Evolutionary conservation across 1,140 invertebrate genomes (phyloP).

Genomic region (Arion vulgaris): DNA sequence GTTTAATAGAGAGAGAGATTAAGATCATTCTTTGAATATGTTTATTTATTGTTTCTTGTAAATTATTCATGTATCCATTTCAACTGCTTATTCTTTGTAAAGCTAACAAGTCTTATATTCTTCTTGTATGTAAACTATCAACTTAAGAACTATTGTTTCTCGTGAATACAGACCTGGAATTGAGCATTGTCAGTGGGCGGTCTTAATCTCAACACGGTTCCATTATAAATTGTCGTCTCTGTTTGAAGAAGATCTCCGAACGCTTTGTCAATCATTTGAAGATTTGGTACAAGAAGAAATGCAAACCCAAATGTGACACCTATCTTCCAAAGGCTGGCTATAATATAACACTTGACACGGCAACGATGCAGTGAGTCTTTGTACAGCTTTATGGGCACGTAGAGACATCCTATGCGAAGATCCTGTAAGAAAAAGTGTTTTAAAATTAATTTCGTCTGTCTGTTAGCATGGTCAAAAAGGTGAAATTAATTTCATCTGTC

Average conservation of each 20-base stretch:
- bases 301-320: constrained; percentile 58
- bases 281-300: constrained; percentile 51
- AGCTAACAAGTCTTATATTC: too few species aligned
- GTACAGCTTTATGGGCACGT: constrained; percentile 50
- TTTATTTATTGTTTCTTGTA: too few species aligned
- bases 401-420: constrained; percentile 48
- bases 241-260: constrained; percentile 45
- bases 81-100: too few species aligned
- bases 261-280: constrained; percentile 46
- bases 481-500: too few species aligned
- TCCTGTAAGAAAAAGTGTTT: constrained; percentile 18
- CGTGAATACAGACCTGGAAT: neutral
- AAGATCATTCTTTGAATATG: too few species aligned
- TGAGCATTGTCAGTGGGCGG: neutral
- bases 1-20: too few species aligned
- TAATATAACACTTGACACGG: constrained; percentile 53
- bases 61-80: too few species aligned
- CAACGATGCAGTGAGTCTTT: constrained; percentile 49
- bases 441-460: too few species aligned
- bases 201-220: neutral
- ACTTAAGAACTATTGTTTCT: too few species aligned
- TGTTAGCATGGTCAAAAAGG: too few species aligned
- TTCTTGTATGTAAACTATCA: too few species aligned
- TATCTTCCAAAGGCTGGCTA: constrained; percentile 59
- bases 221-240: constrained; percentile 43